phyloP scores from a whole-genome alignment of 1,140 invertebrate genomes.

The Zaprionus kolodkinae region DNA sequence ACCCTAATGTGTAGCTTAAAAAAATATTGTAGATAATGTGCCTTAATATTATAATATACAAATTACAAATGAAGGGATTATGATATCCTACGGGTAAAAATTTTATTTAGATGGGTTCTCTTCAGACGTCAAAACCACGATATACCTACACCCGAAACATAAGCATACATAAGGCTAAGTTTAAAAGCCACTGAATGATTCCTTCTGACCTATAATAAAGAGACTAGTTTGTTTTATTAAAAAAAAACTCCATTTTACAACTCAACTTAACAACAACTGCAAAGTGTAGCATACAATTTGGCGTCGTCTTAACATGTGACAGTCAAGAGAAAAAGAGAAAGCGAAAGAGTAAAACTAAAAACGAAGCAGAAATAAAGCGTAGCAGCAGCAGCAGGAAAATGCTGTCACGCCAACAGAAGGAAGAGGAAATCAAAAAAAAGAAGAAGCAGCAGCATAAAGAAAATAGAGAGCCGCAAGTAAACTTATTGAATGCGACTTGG shows the following conservation, averaged over 20 bases:
- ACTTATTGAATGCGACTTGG: constrained; percentile 66
- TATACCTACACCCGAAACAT: too few relatives aligned
- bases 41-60: too few relatives aligned
- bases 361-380: constrained; percentile 8
- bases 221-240: too few relatives aligned
- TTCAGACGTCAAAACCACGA: too few relatives aligned
- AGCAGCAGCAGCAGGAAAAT: constrained; percentile 21
- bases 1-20: too few relatives aligned
- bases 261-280: constrained; percentile 14
- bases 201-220: too few relatives aligned
- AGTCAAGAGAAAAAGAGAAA: background rate
- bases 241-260: constrained; percentile 18
- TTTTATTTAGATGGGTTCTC: too few relatives aligned
- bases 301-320: constrained; percentile 17
- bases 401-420: background rate
- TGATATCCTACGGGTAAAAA: too few relatives aligned
- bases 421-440: constrained; percentile 30
- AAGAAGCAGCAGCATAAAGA: constrained; percentile 7
- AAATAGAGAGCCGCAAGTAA: constrained; percentile 15
- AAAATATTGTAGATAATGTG: too few relatives aligned
- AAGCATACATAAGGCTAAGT: too few relatives aligned
- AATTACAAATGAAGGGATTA: too few relatives aligned
- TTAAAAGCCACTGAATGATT: too few relatives aligned
- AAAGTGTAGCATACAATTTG: constrained; percentile 33
- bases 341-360: constrained; percentile 11